Evolutionary conservation across 1,140 invertebrate genomes (phyloP).

Genomic region (Sycophaga agraensis): DNA sequence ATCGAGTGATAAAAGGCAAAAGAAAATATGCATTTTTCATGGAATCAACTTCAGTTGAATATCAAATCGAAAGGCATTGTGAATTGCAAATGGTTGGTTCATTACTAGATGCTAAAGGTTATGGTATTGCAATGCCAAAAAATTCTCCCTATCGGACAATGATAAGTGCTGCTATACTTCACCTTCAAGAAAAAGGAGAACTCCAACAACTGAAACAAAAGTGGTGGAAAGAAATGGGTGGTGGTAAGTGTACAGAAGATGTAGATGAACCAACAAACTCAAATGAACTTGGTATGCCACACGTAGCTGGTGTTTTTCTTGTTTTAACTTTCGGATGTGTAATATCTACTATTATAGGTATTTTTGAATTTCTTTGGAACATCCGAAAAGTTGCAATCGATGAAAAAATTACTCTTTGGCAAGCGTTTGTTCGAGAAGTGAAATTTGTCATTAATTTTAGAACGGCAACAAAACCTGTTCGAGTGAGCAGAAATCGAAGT

Average conservation of each 20-base stretch:
- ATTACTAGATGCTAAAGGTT: conserved; percentile 77
- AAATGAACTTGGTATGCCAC: conserved; percentile 70
- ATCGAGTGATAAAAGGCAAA: conserved; percentile 73
- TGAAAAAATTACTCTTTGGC: conserved; percentile 67
- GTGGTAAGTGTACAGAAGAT: conserved; percentile 38
- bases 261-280: conserved; percentile 26
- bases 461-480: conserved; percentile 64
- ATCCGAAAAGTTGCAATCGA: conserved; percentile 74
- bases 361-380: conserved; percentile 82
- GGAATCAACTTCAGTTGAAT: conserved; percentile 72
- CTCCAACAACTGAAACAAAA: conserved; percentile 77
- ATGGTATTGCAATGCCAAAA: conserved; percentile 75
- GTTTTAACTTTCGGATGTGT: conserved; percentile 73
- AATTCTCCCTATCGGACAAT: conserved; percentile 72
- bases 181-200: conserved; percentile 78
- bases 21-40: conserved; percentile 69
- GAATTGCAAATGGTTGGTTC: conserved; percentile 77
- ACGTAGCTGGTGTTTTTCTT: conserved; percentile 89
- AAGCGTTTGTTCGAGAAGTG: conserved; percentile 65
- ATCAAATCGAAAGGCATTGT: conserved; percentile 69
- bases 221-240: conserved; percentile 77
- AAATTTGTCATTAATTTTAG: conserved; percentile 66
- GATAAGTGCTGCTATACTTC: conserved; percentile 74
- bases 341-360: conserved; percentile 66
- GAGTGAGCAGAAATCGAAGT: conserved; percentile 42